Base-by-base conservation (phyloP, 2,797 vertebrate genomes). In the Falco columbarius region DNA sequence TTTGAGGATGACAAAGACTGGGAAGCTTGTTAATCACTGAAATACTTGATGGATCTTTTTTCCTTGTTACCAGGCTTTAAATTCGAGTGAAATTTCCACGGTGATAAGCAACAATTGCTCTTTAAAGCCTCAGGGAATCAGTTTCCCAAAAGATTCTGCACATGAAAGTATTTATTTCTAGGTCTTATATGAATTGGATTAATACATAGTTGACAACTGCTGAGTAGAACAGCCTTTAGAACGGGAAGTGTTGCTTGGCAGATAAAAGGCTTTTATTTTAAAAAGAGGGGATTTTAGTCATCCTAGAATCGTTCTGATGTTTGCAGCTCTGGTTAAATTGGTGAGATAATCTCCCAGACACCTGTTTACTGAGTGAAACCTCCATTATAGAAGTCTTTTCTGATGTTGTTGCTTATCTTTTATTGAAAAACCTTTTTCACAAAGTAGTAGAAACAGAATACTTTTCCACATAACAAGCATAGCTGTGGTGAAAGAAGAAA, bases 271-370 rank as follows among this genome's bases (percentile, higher is more conserved):
- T 90, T 88, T 89, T 70, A 36, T 79, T 79, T 46, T 59, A 26
- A 87, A 83, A 74, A 95, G 30, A 58, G 30, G 10, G 76, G 40
- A 56, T 90, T 93, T 84, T 40, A 55, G 84, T 87, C 81, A 56
- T 88, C 59, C 67, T 42, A 30, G 89, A 89, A 71, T 58, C 13
- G 1, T 79, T 84, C 59, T 95, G 89, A 75, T 94, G 61, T 93
- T 93, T 80, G 77, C 92, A 94, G 95, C 93, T 95, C 81, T 89
- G 89, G 89, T 94, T 94, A 96, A 97, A 85, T 96, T 96, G 92
- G 89, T 0, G 19, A 94, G 85, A 91, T 96, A 96, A 97, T 97
- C 97, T 94, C 76, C n/a, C 27, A 49, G 93, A 73, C 88, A 87
- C 82, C 76, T 95, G 86, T 72, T 94, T 87, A 88, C 80, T 9